A percentile compares a stretch with the other conserved stretches of the same genome.
phyloP scores from a whole-genome alignment of 2,797 vertebrate genomes.

The Mus minutoides region DNA sequence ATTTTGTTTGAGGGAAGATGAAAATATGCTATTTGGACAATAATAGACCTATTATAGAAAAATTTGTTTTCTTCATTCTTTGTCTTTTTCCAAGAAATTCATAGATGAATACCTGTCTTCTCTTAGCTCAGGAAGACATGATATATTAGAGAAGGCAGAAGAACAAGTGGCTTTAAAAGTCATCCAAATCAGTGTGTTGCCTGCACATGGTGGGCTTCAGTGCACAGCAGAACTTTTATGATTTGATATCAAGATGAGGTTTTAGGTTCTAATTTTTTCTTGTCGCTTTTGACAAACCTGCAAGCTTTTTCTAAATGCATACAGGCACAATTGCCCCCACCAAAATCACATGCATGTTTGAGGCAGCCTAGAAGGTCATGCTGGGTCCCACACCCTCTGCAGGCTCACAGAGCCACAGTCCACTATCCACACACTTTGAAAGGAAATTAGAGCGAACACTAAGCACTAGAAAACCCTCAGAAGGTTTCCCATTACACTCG shows the following conservation, averaged over 20 bases:
- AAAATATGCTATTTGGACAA: conserved; percentile 17
- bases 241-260: background rate
- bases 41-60: background rate
- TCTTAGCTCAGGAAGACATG: background rate
- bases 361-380: background rate
- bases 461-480: background rate
- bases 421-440: background rate
- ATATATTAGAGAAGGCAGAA: background rate
- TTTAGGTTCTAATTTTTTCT: background rate
- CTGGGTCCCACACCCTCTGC: background rate
- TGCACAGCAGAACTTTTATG: background rate
- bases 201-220: background rate
- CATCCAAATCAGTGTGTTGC: background rate
- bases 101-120: background rate
- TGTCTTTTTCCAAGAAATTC: conserved; percentile 50
- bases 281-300: conserved; percentile 45
- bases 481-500: conserved; percentile 14
- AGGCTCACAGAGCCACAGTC: background rate
- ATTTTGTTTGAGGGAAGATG: conserved; percentile 1
- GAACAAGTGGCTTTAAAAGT: background rate
- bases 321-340: background rate
- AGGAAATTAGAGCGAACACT: background rate
- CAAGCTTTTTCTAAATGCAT: conserved; percentile 10
- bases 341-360: background rate
- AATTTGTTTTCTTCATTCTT: conserved; percentile 19